These are phyloP conservation scores for Crocallis elinguaria DNA, from an alignment of 2,888 invertebrate species.

Conservation along the genomic window DNA sequence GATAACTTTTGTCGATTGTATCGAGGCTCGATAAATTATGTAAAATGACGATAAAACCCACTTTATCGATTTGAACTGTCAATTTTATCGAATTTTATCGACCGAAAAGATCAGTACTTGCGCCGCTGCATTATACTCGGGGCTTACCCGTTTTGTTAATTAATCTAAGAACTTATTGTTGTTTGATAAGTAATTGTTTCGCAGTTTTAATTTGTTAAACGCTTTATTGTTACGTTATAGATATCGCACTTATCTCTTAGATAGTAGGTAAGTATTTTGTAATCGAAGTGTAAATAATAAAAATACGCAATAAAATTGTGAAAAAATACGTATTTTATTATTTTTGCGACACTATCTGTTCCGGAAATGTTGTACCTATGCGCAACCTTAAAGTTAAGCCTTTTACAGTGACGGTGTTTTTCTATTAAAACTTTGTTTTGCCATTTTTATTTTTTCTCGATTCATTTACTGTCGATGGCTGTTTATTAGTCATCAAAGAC, in stretches of 20 bases:
- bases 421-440: slow-evolving; percentile 7
- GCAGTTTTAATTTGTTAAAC: slow-evolving; percentile 28
- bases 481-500: no score
- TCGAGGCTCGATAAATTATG: no score
- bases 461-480: background rate
- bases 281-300: slow-evolving; percentile 37
- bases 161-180: slow-evolving; percentile 20
- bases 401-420: slow-evolving; percentile 23
- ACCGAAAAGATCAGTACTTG: no score
- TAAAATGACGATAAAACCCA: no score
- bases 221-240: slow-evolving; percentile 27
- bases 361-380: background rate
- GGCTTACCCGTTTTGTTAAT: slow-evolving; percentile 13
- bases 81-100: no score
- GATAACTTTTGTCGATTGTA: no score
- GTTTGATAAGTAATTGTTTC: slow-evolving; percentile 20
- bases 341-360: slow-evolving; percentile 11
- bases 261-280: slow-evolving; percentile 37
- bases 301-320: slow-evolving; percentile 41
- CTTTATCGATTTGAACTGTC: no score
- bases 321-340: slow-evolving; percentile 26
- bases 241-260: slow-evolving; percentile 29
- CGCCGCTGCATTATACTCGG: slow-evolving; percentile 18
- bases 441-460: background rate
- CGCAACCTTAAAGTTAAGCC: slow-evolving; percentile 10